Conservation (phyloP, 2,113 vertebrate genomes). For the Scatophagus argus region DNA sequence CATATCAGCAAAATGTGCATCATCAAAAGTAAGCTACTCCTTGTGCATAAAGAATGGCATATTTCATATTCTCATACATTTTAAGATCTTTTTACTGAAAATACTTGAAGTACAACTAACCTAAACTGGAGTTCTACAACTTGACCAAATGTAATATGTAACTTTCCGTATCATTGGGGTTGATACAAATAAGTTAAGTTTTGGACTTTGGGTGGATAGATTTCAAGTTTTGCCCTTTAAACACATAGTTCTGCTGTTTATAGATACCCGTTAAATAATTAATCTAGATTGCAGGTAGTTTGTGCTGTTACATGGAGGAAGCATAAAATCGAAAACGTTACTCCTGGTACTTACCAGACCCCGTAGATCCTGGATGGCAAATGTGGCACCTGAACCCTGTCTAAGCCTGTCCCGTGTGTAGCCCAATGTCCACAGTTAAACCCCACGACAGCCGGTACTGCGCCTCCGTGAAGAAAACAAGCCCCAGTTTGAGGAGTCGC, state of each 20-base stretch:
- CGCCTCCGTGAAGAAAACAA: background rate
- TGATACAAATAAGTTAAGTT: too few species aligned
- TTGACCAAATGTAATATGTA: background rate
- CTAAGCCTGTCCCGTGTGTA: background rate
- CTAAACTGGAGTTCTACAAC: background rate
- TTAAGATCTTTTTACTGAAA: background rate
- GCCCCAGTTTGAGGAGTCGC: background rate
- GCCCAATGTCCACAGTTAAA: background rate
- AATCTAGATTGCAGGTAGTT: too few species aligned
- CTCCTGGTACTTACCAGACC: background rate
- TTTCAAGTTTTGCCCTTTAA: background rate
- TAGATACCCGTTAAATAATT: background rate
- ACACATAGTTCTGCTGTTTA: background rate
- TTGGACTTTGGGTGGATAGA: background rate
- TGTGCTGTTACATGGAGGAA: background rate
- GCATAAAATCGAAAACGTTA: background rate
- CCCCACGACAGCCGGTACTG: background rate
- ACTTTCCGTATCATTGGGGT: background rate
- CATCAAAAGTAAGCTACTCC: background rate
- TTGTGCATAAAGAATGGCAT: background rate
- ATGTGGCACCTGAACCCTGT: background rate
- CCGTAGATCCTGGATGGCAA: background rate
- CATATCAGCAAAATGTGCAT: background rate
- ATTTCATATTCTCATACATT: background rate
- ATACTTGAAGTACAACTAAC: background rate